phyloP scores from a whole-genome alignment of 2,888 invertebrate species.

The Lingula anatina region DNA sequence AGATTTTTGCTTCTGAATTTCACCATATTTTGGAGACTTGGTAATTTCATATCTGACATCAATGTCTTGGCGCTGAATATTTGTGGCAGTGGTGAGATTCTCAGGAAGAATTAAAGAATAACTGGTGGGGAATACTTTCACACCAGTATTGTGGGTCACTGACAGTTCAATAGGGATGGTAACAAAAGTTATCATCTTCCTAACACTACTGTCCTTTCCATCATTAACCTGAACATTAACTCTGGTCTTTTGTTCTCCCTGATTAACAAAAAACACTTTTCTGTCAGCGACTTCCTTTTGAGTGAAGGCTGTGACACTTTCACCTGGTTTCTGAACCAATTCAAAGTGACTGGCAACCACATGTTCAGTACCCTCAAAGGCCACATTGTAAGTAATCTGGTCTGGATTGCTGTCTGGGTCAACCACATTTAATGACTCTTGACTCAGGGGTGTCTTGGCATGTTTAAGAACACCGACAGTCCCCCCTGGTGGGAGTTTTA shows the following conservation, averaged over 20 bases:
- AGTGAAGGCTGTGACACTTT: slow-evolving; percentile 60
- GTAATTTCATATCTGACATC: slow-evolving; percentile 74
- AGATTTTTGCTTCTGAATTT: slow-evolving; percentile 68
- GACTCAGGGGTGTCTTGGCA: slow-evolving; percentile 31
- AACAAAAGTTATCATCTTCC: slow-evolving; percentile 25
- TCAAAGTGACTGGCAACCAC: slow-evolving; percentile 68
- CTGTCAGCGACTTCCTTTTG: slow-evolving; percentile 81
- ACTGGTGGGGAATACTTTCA: slow-evolving; percentile 57
- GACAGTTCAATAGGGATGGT: slow-evolving; percentile 28
- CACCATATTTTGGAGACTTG: slow-evolving; percentile 73
- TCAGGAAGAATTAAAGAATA: slow-evolving; percentile 69
- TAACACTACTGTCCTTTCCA: slow-evolving; percentile 30
- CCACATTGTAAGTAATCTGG: slow-evolving; percentile 53
- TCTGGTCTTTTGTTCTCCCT: slow-evolving; percentile 21
- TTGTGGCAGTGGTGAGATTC: slow-evolving; percentile 85
- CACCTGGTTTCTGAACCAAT: slow-evolving; percentile 16
- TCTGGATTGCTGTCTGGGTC: slow-evolving; percentile 44
- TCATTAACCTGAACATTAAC: slow-evolving; percentile 44
- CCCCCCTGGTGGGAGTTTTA: slow-evolving; percentile 48
- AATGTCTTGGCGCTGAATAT: slow-evolving; percentile 78
- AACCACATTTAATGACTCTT: slow-evolving; percentile 28
- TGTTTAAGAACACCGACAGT: slow-evolving; percentile 30
- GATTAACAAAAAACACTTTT: slow-evolving; percentile 66
- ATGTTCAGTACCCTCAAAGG: slow-evolving; percentile 66
- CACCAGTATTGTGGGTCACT: slow-evolving; percentile 67